Evolutionary conservation across 2,797 vertebrate genomes (phyloP).

Genomic region (Champsocephalus gunnari): DNA sequence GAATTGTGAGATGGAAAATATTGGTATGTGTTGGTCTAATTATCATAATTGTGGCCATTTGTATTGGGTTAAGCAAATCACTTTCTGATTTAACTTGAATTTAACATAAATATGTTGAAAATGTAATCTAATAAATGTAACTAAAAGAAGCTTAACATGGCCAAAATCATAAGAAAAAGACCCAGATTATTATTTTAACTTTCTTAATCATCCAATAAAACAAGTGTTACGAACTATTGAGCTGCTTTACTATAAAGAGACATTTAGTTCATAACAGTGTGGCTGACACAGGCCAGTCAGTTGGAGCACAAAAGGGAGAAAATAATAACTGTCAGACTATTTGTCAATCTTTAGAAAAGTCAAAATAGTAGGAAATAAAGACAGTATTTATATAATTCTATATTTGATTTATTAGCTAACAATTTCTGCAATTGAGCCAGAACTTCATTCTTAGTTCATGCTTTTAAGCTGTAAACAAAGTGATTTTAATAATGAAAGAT

Average conservation of each 20-base stretch:
- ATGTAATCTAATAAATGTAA: background rate
- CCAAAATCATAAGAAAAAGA: constrained; percentile 6
- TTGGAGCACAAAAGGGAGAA: constrained; percentile 23
- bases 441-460: constrained; percentile 37
- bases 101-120: background rate
- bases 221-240: background rate
- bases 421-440: constrained; percentile 33
- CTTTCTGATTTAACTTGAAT: background rate
- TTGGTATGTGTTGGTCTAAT: background rate
- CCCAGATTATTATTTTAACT: background rate
- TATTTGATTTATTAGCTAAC: constrained; percentile 39
- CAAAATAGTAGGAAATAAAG: constrained; percentile 31
- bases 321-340: constrained; percentile 28
- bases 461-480: constrained; percentile 11
- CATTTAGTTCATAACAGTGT: constrained; percentile 5
- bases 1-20: background rate
- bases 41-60: background rate
- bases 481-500: background rate
- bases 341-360: constrained; percentile 36
- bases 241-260: background rate
- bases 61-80: background rate
- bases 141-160: background rate
- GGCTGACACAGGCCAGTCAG: constrained; percentile 13
- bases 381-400: constrained; percentile 39
- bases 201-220: background rate